A percentile compares a stretch with the other conserved stretches of the same genome.
Conservation (phyloP, 2,113 vertebrate species). For the Aegithalos caudatus region DNA sequence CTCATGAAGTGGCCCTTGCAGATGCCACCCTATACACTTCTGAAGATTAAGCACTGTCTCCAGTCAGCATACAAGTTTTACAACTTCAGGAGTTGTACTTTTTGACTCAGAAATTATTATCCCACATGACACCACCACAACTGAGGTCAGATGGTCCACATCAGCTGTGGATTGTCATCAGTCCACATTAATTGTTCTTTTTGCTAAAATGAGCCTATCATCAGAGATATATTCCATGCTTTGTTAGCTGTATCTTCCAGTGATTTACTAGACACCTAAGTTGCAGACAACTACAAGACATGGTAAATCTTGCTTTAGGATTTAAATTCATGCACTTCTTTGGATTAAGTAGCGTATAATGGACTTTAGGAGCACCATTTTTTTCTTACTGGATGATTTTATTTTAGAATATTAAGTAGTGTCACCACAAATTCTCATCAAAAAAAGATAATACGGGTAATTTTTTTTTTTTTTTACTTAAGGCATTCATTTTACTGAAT, state of each 20-base stretch:
- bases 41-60: neutral
- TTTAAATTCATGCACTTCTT: neutral
- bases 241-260: neutral
- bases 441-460: neutral
- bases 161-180: neutral
- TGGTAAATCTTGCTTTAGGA: neutral
- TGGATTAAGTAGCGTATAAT: neutral
- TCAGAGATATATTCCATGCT: neutral
- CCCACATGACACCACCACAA: neutral
- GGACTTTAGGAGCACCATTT: neutral
- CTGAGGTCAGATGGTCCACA: neutral
- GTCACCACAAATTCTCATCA: neutral
- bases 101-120: neutral
- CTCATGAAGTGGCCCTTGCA: neutral
- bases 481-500: neutral
- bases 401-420: neutral
- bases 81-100: neutral
- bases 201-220: neutral
- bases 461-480: neutral
- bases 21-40: neutral
- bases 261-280: neutral
- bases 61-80: neutral
- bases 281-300: neutral
- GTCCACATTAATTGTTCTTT: neutral
- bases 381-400: neutral